Evolutionary conservation across 2,113 vertebrate genomes (phyloP).

Genomic region (Sander lucioperca): DNA sequence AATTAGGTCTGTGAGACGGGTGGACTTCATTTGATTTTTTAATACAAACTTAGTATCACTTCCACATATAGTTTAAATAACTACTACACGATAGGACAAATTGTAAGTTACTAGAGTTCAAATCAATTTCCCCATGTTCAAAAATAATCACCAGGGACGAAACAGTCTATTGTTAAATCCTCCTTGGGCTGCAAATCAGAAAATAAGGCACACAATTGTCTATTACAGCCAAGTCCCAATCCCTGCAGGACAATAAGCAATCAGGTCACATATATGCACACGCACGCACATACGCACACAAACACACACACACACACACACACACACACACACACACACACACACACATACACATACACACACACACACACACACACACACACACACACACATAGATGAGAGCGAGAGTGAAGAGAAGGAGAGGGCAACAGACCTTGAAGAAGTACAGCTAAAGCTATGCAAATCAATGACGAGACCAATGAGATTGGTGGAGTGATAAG

Average conservation of each 20-base stretch:
- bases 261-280: background rate
- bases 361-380: background rate
- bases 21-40: background rate
- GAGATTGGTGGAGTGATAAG: constrained; percentile 10
- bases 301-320: background rate
- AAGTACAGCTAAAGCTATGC: constrained; percentile 20
- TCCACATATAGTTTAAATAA: background rate
- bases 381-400: background rate
- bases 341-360: background rate
- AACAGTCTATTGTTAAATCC: background rate
- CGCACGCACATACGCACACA: background rate
- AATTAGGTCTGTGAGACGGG: background rate
- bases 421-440: constrained; percentile 1
- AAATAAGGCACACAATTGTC: background rate
- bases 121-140: background rate
- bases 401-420: background rate
- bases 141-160: constrained; percentile 14
- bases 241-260: background rate
- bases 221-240: background rate
- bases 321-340: background rate
- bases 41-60: background rate
- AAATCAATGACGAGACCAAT: constrained; percentile 24
- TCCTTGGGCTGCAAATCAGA: background rate
- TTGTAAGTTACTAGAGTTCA: background rate
- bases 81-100: background rate